Evolutionary conservation across 2,113 vertebrate species (phyloP).

Genomic region (Carettochelys insculpta): DNA sequence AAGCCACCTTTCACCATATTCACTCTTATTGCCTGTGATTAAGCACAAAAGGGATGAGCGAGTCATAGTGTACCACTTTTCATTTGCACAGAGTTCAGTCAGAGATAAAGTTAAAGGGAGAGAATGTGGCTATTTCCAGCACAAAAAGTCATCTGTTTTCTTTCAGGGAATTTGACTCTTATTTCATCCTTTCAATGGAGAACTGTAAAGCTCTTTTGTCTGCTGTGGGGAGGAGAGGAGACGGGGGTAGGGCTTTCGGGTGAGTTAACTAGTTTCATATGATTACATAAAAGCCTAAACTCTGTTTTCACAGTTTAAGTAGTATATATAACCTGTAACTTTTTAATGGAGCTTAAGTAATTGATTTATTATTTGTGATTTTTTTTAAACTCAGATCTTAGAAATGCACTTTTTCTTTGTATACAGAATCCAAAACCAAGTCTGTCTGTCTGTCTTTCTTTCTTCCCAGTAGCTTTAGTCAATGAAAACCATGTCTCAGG

Average conservation of each 20-base stretch:
- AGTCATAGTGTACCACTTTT: not conserved
- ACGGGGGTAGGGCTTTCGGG: not conserved
- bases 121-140: conserved; percentile 32
- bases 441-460: not conserved
- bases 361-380: not conserved
- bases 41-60: not conserved
- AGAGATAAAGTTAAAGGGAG: conserved; percentile 25
- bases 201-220: conserved; percentile 61
- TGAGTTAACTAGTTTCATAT: not conserved
- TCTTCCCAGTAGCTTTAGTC: not conserved
- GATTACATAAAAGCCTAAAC: not conserved
- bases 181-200: conserved; percentile 18
- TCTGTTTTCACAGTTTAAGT: not conserved
- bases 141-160: conserved; percentile 68
- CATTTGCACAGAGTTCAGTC: not conserved
- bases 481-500: not conserved
- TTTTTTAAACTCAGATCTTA: rapidly evolving
- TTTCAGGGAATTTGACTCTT: conserved; percentile 60
- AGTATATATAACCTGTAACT: not conserved
- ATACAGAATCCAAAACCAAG: not conserved
- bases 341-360: not conserved
- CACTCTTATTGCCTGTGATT: not conserved
- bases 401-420: rapidly evolving
- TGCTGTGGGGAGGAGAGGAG: not conserved
- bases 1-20: rapidly evolving